Evolutionary conservation across 2,113 vertebrate species (phyloP).

Genomic region (Malurus elegans): DNA sequence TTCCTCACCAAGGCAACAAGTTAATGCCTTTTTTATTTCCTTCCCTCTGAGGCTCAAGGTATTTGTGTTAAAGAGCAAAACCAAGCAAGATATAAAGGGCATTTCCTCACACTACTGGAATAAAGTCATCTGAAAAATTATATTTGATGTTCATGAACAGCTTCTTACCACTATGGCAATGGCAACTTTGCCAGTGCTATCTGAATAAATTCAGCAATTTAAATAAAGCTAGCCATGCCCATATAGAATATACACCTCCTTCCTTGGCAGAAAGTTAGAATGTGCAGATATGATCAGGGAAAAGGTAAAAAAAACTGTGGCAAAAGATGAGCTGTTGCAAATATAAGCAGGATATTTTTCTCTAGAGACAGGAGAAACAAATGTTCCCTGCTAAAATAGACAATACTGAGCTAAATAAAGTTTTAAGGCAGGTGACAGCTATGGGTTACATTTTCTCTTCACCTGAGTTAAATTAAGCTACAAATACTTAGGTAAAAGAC

Average conservation of each 20-base stretch:
- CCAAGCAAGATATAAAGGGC: background rate
- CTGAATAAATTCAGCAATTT: background rate
- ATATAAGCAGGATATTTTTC: background rate
- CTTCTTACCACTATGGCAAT: background rate
- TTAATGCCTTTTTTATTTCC: background rate
- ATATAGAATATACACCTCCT: background rate
- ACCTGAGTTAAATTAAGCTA: background rate
- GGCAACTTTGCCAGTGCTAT: background rate
- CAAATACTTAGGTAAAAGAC: background rate
- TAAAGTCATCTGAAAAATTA: background rate
- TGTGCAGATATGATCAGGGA: background rate
- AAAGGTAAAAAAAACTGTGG: background rate
- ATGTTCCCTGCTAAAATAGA: background rate
- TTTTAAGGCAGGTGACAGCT: background rate
- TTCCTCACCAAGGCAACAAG: background rate
- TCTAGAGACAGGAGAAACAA: background rate
- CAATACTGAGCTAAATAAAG: background rate
- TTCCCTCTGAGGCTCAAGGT: background rate
- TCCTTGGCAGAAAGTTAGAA: background rate
- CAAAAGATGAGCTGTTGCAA: background rate
- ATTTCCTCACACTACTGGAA: background rate
- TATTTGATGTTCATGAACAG: background rate
- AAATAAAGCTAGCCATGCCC: background rate
- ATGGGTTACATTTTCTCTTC: background rate
- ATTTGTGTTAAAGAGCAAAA: background rate